Percentiles rank a stretch among this genome's conserved stretches.
Evolutionary conservation across 1,140 invertebrate species (phyloP).

Genomic region (Chironomus striatipennis): DNA sequence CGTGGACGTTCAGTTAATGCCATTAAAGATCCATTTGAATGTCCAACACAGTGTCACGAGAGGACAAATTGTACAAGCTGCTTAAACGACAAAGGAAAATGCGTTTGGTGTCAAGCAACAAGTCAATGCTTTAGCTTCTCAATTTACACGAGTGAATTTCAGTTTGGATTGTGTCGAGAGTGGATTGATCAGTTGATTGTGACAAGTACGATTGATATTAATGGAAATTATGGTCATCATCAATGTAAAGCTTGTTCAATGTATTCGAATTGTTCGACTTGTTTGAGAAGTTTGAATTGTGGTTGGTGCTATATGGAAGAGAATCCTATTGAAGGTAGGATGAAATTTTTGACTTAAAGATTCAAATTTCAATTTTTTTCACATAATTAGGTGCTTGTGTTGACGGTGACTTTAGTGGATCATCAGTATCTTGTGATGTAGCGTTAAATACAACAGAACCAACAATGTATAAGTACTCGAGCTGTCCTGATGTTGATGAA

Average conservation of each 20-base stretch:
- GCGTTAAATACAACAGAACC: conserved; percentile 45
- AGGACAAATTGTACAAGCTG: conserved; percentile 72
- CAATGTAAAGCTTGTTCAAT: conserved; percentile 74
- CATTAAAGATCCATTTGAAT: conserved; percentile 46
- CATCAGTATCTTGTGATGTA: conserved; percentile 55
- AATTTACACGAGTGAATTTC: conserved; percentile 88
- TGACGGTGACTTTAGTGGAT: conserved; percentile 67
- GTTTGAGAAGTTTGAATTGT: conserved; percentile 73
- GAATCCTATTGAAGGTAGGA: conserved; percentile 71
- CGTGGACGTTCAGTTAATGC: conserved; percentile 62
- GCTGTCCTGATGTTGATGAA: conserved; percentile 91
- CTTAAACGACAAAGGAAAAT: conserved; percentile 72
- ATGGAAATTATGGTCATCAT: conserved; percentile 34
- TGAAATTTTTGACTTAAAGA: background rate
- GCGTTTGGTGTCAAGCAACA: conserved; percentile 91
- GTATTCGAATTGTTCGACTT: conserved; percentile 69
- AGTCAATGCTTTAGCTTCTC: conserved; percentile 88
- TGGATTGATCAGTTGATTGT: conserved; percentile 69
- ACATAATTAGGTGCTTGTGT: conserved; percentile 46
- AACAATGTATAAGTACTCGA: conserved; percentile 77
- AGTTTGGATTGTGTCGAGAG: conserved; percentile 83
- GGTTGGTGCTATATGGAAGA: conserved; percentile 88
- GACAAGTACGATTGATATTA: background rate
- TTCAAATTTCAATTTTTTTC: conserved; percentile 34
- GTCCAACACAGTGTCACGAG: conserved; percentile 65